Base-by-base conservation (phyloP, 2,888 invertebrate species). In the Clusia tigrina region DNA sequence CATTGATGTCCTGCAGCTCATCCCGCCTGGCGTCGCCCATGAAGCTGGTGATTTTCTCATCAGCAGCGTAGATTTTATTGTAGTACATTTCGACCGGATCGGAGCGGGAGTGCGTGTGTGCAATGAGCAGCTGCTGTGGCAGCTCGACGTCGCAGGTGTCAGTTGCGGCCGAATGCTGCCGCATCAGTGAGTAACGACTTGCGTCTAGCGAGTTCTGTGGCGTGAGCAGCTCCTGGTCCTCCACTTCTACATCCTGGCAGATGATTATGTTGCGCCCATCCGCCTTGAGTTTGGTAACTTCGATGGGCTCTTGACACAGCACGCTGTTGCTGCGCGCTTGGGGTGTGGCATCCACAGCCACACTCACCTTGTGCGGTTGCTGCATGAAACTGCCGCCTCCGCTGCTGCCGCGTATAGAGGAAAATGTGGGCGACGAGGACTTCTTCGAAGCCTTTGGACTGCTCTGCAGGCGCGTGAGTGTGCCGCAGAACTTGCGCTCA, bases 291-390 rank as follows among this genome's bases (percentile, higher is more conserved):
- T 90, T 91, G 0, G 88, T 87, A 53, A 91, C 79, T 82, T 93
- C 92, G 67, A 92, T 91, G 0, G 92, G 92, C 78, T 91, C 88
- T 83, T 93, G 92, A 71, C 89, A 88, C 57, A 92, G 78, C 32
- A 93, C 87, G 60, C 92, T 91, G 66, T 88, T 87, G 23, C 91
- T 90, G 67, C 92, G 85, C 1, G 90, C 89, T 1, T 89, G 87
- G 12, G 92, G 91, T 0, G 93, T 93, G 0, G 93, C 93, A 79
- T 93, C 92, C 26, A 93, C 86, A 0, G 89, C 92, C 10, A 93
- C 89, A 0, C 91, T 93, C 2, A 93, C 89, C 82, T 91, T 90
- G 70, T 86, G 89, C 65, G 87, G 86, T 6, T 70, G 25, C 6
- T 69, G 72, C 17, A 71, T 71, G 42, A 79, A 80, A 60, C 81